These are phyloP conservation scores for Leptopilina boulardi DNA, from an alignment of 1,140 invertebrate species.

Conservation along the genomic window DNA sequence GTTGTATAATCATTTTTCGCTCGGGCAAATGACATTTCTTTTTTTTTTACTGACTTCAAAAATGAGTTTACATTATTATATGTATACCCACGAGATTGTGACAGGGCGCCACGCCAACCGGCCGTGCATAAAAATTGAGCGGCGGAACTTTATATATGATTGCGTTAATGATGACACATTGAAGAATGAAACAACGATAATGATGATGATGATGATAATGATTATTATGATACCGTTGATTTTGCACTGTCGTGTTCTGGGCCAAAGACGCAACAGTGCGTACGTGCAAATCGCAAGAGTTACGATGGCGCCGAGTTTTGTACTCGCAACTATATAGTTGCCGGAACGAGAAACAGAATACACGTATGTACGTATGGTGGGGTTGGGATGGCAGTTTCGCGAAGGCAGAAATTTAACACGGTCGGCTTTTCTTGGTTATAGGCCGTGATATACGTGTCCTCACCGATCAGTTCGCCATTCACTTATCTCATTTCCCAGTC, in stretches of 20 bases:
- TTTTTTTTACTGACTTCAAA: no score
- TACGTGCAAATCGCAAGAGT: slow-evolving; percentile 43
- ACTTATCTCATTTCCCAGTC: slow-evolving; percentile 5
- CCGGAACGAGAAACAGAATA: slow-evolving; percentile 20
- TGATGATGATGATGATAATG: neutral
- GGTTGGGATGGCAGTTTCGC: neutral
- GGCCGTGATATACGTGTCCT: slow-evolving; percentile 9
- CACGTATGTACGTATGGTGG: neutral
- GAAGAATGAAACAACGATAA: neutral
- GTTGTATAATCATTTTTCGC: no score
- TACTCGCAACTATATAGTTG: neutral
- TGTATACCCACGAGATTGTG: no score
- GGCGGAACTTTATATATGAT: neutral
- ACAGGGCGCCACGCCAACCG: no score
- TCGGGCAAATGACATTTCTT: no score
- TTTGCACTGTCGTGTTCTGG: slow-evolving; percentile 7
- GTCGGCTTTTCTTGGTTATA: slow-evolving; percentile 13
- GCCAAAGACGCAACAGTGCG: neutral
- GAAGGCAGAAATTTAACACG: slow-evolving; percentile 14
- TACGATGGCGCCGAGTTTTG: slow-evolving; percentile 40
- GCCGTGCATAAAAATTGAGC: neutral
- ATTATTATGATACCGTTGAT: neutral
- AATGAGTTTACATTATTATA: no score
- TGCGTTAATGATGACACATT: slow-evolving; percentile 8
- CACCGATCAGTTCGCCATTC: slow-evolving; percentile 1